phyloP scores from a whole-genome alignment of 2,888 invertebrate genomes.

The Gryllus longicercus region DNA sequence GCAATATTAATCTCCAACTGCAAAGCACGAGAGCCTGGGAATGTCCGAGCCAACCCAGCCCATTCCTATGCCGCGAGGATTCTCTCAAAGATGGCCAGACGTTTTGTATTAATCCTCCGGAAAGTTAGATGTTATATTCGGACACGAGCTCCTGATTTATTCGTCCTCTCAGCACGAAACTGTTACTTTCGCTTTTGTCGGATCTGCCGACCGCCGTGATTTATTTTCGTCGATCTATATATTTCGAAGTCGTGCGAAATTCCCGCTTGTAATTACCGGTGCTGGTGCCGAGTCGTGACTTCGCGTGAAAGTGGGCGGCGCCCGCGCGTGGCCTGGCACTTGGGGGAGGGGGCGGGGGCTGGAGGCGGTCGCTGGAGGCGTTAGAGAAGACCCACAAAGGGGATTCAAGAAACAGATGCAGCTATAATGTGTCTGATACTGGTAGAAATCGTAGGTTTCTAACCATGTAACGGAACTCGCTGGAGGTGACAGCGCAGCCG shows the following conservation, averaged over 20 bases:
- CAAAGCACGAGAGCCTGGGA: too few species aligned
- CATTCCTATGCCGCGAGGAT: too few species aligned
- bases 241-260: conserved; percentile 10
- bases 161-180: neutral
- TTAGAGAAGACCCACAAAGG: too few species aligned
- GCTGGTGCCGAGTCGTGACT: neutral
- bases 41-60: too few species aligned
- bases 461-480: too few species aligned
- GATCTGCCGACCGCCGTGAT: neutral
- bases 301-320: neutral
- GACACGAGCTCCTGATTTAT: conserved; percentile 1
- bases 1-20: too few species aligned
- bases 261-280: conserved; percentile 6
- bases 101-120: neutral
- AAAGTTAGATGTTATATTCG: conserved; percentile 1
- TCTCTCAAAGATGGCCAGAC: too few species aligned
- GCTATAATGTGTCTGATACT: too few species aligned
- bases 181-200: conserved; percentile 2
- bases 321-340: neutral
- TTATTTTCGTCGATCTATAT: conserved; percentile 17
- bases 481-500: too few species aligned
- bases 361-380: neutral
- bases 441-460: too few species aligned
- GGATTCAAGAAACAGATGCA: too few species aligned
- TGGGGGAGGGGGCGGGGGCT: neutral